Base-by-base conservation (phyloP, 2,888 invertebrate species). In the Erebia epiphron region DNA sequence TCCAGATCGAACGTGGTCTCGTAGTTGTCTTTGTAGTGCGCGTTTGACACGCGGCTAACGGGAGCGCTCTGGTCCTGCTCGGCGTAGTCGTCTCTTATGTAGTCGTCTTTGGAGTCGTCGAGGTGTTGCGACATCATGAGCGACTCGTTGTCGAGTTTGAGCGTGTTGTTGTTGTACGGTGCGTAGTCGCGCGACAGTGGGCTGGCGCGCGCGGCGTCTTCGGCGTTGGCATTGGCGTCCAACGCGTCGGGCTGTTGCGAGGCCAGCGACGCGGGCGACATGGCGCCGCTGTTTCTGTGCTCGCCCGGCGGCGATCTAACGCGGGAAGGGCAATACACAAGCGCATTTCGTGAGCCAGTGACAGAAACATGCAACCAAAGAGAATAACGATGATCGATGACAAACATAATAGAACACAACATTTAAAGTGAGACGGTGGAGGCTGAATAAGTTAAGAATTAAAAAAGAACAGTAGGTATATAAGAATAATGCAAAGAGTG, bases 1-100 rank as follows among this genome's bases (percentile, higher is more conserved):
- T 98, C 98, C 80, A 98, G 94, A 88, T 98, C 98, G 90, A 97
- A 98, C 49, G 97, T 97, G 16, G 97, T 97, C 87, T 96, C 97
- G 84, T 96, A 96, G 90, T 96, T 96, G 86, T 96, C 96, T 79
- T 96, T 95, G 80, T 94, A 94, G 70, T 94, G 93, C 57, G 92
- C 87, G 78, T 85, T 86, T 62, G 82, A 80, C 9, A 85, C 87
- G 65, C 92, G 85, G 69, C 84, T 87, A 52, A 80, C 81, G 73
- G 81, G 79, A 26, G 79, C 79, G 75, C 82, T 85, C 75, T 85
- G 89, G 21, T 91, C 91, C 75, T 88, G 89, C 16, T 90, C 89
- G 76, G 91, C 83, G 70, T 86, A 86, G 49, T 92, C 91, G 70
- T 92, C 91, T 60, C 87, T 80, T 21, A 79, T 75, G 77, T 89